These are phyloP conservation scores for Chroicocephalus ridibundus DNA, from an alignment of 2,113 vertebrate species.

Conservation along the genomic window DNA sequence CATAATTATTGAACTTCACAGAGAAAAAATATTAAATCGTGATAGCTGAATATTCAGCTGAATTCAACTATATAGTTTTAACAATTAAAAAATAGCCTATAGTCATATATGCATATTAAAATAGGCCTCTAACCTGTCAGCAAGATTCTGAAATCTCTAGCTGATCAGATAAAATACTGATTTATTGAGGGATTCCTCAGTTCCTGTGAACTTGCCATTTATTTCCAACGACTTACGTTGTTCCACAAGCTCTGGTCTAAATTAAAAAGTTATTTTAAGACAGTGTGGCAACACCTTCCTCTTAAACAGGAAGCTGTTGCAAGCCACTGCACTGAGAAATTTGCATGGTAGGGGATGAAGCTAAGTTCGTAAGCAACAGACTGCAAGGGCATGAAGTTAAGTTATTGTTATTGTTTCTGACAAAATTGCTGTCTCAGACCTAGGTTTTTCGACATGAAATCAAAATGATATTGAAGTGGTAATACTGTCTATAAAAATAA, in stretches of 20 bases:
- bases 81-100: background rate
- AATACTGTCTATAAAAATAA: background rate
- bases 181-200: background rate
- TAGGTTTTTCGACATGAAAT: background rate
- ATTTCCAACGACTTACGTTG: background rate
- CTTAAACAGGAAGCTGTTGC: background rate
- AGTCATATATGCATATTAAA: background rate
- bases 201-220: background rate
- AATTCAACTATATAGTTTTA: background rate
- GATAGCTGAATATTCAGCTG: background rate
- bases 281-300: background rate
- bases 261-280: background rate
- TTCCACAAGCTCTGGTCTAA: background rate
- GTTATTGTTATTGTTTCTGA: background rate
- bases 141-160: background rate
- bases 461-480: background rate
- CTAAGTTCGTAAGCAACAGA: background rate
- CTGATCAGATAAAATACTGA: background rate
- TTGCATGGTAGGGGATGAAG: background rate
- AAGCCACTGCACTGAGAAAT: background rate
- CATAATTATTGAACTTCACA: background rate
- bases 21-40: background rate
- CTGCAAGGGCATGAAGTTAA: background rate
- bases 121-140: background rate
- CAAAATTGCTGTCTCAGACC: background rate